Evolutionary conservation across 1,140 invertebrate genomes (phyloP), one percentile per base, ranked within the genome.

Genomic region (Drosophila ogumai): DNA sequence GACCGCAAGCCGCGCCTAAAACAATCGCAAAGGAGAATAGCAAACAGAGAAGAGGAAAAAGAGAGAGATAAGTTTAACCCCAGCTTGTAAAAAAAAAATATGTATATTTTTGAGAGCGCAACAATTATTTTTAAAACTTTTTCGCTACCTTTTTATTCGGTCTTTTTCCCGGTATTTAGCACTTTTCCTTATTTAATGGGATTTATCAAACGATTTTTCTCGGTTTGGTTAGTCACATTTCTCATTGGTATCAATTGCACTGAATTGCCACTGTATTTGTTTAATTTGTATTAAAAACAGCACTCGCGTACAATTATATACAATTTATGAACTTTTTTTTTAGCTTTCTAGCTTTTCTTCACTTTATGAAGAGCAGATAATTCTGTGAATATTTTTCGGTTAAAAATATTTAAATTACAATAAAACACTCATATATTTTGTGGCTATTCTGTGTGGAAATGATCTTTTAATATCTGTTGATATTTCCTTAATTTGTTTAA

Each of bases 141-240:
- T 52, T 59, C 22, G 22, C 28, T 78, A 78, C 73, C 75, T 78
- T 78, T 47, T 41, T 38, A 49, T 60, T 50, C 36, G n/a, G 41
- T 64, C 50, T 57, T 61, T 41, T 44, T 50, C 40, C 63, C 60
- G 57, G 40, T 58, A 43, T 43, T 61, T 44, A 40, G 31, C 50
- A 74, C 41, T 46, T 46, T 54, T 52, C 38, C 52, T 66, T 64
- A 65, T 47, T 78, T 67, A 61, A n/a, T 36, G 46, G 44, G 31
- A 25, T 55, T 58, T 46, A 22, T 81, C 19, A 56, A 73, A 60
- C 63, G 56, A 55, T 44, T 73, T 80, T 63, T 28, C 40, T 72
- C 52, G 31, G 57, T 61, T 68, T 81, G 66, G 58, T 80, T 80
- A 81, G 84, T 87, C 84, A 87, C 84, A 87, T 87, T 88, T 87